Conservation (phyloP, 2,888 invertebrate genomes). For the Lasioglossum zephyrum region DNA sequence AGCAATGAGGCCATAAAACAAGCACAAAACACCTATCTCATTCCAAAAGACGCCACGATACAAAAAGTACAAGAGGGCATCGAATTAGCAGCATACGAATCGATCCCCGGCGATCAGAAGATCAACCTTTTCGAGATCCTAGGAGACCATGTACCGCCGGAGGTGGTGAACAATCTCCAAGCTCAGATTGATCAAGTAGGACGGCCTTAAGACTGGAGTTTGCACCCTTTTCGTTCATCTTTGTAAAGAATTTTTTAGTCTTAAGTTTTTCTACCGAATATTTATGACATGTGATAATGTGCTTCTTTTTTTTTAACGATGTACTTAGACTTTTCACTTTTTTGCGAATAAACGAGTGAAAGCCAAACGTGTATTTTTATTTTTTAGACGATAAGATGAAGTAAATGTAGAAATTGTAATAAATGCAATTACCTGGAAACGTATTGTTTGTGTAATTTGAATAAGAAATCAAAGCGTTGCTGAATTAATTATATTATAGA, state of each 20-base stretch:
- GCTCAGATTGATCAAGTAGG: conserved; percentile 94
- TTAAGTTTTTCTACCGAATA: conserved; percentile 62
- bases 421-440: neutral
- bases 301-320: conserved; percentile 34
- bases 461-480: conserved; percentile 13
- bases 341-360: conserved; percentile 74
- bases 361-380: neutral
- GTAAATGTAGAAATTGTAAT: neutral
- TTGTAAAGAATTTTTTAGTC: conserved; percentile 56
- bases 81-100: conserved; percentile 93
- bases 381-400: neutral
- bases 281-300: conserved; percentile 69
- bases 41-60: conserved; percentile 94
- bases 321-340: conserved; percentile 61
- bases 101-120: conserved; percentile 93
- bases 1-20: conserved; percentile 94
- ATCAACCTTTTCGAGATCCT: conserved; percentile 94
- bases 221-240: conserved; percentile 1
- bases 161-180: conserved; percentile 95
- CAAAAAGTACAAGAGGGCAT: conserved; percentile 95
- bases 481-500: neutral
- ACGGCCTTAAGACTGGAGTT: conserved; percentile 85
- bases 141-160: conserved; percentile 93
- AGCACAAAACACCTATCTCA: conserved; percentile 93
- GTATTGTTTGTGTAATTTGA: neutral